Evolutionary conservation across 2,797 vertebrate species (phyloP).

Genomic region (Enteromius afrohamiltoni): DNA sequence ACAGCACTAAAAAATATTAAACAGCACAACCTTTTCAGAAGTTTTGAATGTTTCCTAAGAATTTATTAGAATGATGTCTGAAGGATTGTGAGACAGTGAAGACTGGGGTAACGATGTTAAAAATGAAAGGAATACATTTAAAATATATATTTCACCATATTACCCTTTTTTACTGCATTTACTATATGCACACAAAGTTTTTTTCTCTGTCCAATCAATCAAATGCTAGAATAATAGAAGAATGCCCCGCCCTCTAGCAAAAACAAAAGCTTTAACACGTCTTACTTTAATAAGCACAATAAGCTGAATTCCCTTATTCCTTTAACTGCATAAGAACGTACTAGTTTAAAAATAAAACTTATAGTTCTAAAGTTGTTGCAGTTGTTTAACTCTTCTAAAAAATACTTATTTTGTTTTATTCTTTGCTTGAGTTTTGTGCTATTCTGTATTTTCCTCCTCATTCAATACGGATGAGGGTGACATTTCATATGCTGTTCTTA

Average conservation of each 20-base stretch:
- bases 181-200: neutral
- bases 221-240: neutral
- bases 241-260: neutral
- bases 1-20: too few species aligned
- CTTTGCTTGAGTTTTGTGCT: neutral
- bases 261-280: neutral
- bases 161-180: neutral
- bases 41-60: neutral
- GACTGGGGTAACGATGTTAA: neutral
- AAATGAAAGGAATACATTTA: neutral
- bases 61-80: neutral
- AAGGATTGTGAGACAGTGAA: neutral
- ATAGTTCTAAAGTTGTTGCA: neutral
- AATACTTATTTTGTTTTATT: neutral
- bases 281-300: neutral
- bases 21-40: neutral
- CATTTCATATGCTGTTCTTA: conserved; percentile 58
- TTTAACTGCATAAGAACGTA: neutral
- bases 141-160: neutral
- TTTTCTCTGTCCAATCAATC: neutral
- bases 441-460: conserved; percentile 16
- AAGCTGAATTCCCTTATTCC: too few species aligned
- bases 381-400: neutral
- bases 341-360: neutral
- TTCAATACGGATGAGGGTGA: conserved; percentile 33